These are phyloP conservation scores for Polia nebulosa DNA, from an alignment of 2,888 invertebrate species.

Conservation along the genomic window DNA sequence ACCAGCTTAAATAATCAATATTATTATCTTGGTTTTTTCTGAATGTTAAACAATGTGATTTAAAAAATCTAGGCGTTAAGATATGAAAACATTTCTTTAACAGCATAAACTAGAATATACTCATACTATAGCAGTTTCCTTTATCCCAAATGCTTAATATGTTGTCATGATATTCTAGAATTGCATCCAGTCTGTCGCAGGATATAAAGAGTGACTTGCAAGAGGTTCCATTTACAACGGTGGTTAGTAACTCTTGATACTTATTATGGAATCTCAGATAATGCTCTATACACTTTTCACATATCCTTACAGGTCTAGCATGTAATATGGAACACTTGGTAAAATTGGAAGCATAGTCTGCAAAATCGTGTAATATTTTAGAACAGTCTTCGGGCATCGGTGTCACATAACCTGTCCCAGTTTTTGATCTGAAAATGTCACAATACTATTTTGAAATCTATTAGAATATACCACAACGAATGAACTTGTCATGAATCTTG, in stretches of 20 bases:
- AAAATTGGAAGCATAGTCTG: conserved; percentile 90
- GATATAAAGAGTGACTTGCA: conserved; percentile 92
- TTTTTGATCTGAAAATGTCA: conserved; percentile 68
- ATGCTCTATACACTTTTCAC: conserved; percentile 90
- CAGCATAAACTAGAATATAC: not conserved
- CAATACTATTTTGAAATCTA: not conserved
- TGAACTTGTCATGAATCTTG: not conserved
- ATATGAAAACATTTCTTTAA: no score
- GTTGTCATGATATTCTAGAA: conserved; percentile 90
- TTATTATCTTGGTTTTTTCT: no score
- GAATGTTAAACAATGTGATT: no score
- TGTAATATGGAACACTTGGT: conserved; percentile 91
- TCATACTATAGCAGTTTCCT: conserved; percentile 92
- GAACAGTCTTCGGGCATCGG: conserved; percentile 75
- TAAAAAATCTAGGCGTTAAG: no score
- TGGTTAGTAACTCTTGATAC: conserved; percentile 88
- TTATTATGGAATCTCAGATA: conserved; percentile 88
- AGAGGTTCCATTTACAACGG: conserved; percentile 87
- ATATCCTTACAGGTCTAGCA: conserved; percentile 92
- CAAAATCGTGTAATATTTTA: conserved; percentile 84
- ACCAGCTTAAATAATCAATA: no score
- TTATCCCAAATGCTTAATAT: conserved; percentile 91
- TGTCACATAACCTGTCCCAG: conserved; percentile 60
- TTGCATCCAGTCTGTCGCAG: conserved; percentile 92
- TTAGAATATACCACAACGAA: not conserved